Conservation (phyloP, 2,888 invertebrate species). For the Carabus problematicus region DNA sequence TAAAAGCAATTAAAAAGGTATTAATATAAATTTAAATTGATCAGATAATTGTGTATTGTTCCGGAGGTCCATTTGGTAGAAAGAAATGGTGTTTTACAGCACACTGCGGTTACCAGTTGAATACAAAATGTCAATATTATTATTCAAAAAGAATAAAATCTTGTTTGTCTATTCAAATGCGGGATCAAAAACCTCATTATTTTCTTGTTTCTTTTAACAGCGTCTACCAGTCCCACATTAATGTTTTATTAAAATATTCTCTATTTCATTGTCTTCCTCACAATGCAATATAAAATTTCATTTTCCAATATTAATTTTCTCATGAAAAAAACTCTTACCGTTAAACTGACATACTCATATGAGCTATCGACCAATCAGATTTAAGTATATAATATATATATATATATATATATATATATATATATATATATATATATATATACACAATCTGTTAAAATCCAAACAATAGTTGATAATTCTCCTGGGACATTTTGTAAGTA, state of each 20-base stretch:
- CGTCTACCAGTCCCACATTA: slow-evolving; percentile 24
- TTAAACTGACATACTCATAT: too few relatives aligned
- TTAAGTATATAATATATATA: background rate
- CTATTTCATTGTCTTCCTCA: slow-evolving; percentile 15
- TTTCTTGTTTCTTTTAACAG: slow-evolving; percentile 23
- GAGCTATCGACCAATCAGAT: background rate
- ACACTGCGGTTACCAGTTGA: slow-evolving; percentile 8
- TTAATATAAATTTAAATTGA: slow-evolving; percentile 34
- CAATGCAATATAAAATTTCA: slow-evolving; percentile 13
- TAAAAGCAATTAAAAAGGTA: slow-evolving; percentile 28
- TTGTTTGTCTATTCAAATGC: slow-evolving; percentile 33
- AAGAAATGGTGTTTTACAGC: background rate
- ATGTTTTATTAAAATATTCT: slow-evolving; percentile 28
- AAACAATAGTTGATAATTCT: too few relatives aligned
- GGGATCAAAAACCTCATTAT: slow-evolving; percentile 39
- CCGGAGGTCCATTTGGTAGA: background rate
- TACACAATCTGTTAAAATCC: background rate
- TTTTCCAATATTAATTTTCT: slow-evolving; percentile 2
- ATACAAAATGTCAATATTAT: slow-evolving; percentile 32
- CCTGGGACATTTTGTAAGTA: too few relatives aligned
- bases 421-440: slow-evolving; percentile 1
- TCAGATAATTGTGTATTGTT: slow-evolving; percentile 26
- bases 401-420: background rate
- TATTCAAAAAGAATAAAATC: slow-evolving; percentile 36
- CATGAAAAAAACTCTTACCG: too few relatives aligned